Conservation (phyloP, 1,140 invertebrate species). For the Zaprionus taronus region DNA sequence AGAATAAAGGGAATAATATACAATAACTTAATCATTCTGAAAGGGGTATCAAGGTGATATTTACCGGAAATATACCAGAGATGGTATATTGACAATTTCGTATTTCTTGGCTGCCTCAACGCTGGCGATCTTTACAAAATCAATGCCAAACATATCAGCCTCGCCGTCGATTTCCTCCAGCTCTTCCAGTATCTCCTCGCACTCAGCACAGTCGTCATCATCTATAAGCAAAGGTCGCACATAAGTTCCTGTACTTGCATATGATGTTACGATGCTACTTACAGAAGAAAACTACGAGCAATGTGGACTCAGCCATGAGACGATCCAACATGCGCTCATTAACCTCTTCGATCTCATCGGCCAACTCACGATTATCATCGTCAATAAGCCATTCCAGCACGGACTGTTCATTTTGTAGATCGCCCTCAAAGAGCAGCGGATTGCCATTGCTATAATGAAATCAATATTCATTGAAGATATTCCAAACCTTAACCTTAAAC, state of each 20-base stretch:
- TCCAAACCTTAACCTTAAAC: not conserved
- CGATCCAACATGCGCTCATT: constrained; percentile 95
- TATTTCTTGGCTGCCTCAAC: constrained; percentile 92
- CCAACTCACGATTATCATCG: constrained; percentile 96
- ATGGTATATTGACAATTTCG: constrained; percentile 92
- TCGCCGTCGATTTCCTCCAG: constrained; percentile 97
- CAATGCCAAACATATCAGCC: constrained; percentile 96
- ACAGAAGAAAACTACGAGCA: constrained; percentile 97
- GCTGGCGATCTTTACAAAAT: constrained; percentile 97
- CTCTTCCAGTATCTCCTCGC: constrained; percentile 93
- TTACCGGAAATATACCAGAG: constrained; percentile 93
- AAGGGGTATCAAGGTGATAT: not conserved
- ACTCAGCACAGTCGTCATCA: constrained; percentile 96
- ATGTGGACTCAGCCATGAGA: constrained; percentile 93
- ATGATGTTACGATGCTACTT: constrained; percentile 85
- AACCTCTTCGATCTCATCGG: constrained; percentile 97
- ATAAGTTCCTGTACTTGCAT: not conserved
- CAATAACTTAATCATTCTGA: too few relatives aligned
- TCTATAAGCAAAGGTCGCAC: constrained; percentile 85
- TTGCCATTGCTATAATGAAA: constrained; percentile 90
- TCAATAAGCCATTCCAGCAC: constrained; percentile 97
- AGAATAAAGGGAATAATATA: not conserved
- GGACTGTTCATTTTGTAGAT: constrained; percentile 95
- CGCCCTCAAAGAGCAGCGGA: constrained; percentile 96
- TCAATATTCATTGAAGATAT: not conserved